These are phyloP conservation scores for Metridium senile DNA, from an alignment of 92 coral and sea anemone genomes.

Conservation along the genomic window DNA sequence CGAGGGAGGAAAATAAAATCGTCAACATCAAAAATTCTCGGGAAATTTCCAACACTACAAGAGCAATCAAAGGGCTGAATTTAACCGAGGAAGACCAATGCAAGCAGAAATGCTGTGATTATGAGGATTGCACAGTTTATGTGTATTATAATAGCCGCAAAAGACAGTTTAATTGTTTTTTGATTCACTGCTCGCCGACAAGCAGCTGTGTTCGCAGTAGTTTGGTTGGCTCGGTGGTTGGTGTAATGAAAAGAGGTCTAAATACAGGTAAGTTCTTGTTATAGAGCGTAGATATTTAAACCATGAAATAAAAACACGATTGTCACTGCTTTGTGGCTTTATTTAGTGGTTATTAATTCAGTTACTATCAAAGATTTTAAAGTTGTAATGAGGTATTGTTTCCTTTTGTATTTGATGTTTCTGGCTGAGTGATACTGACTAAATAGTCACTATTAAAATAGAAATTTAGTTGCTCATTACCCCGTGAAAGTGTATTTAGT, in stretches of 20 bases:
- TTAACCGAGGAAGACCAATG: slow-evolving; percentile 35
- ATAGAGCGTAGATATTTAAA: too few species aligned
- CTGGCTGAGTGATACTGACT: too few species aligned
- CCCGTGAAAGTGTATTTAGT: too few species aligned
- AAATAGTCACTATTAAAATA: too few species aligned
- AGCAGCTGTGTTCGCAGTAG: slow-evolving; percentile 36
- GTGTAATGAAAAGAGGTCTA: slow-evolving; percentile 11
- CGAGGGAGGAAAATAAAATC: slow-evolving; percentile 14
- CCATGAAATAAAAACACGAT: too few species aligned
- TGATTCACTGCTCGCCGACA: slow-evolving; percentile 50
- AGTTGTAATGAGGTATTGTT: not conserved
- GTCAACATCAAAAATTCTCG: slow-evolving; percentile 48
- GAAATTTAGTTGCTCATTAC: too few species aligned
- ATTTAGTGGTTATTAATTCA: not conserved
- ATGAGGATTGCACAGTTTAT: slow-evolving; percentile 51
- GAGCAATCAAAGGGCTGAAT: slow-evolving; percentile 37
- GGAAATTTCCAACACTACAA: slow-evolving; percentile 18
- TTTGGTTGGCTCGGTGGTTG: slow-evolving; percentile 38
- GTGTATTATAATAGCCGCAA: slow-evolving; percentile 45
- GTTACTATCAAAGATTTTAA: not conserved
- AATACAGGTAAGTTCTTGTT: slow-evolving; percentile 5
- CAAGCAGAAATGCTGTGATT: slow-evolving; percentile 45
- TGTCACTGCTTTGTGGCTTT: not conserved
- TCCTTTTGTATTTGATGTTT: too few species aligned
- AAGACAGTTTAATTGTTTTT: slow-evolving; percentile 51